A percentile compares a stretch with the other conserved stretches of the same genome.
These are phyloP conservation scores for Uloborus diversus DNA, from an alignment of 1,140 invertebrate genomes.

Conservation along the genomic window DNA sequence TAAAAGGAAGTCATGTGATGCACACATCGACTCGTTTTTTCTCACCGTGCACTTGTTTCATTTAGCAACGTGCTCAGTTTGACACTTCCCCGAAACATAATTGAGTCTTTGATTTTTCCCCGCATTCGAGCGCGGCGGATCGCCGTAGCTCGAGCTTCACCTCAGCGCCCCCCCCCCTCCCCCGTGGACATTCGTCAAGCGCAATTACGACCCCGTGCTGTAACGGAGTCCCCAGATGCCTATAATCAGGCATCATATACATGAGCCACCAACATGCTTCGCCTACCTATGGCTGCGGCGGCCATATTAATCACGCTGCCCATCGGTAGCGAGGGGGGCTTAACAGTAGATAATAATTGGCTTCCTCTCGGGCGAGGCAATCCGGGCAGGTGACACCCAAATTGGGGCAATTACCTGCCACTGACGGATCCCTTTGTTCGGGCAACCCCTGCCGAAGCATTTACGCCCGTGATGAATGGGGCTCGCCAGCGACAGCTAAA, in stretches of 20 bases:
- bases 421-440: conserved; percentile 54
- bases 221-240: not conserved
- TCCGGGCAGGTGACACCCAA: conserved; percentile 53
- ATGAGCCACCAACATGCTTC: conserved; percentile 43
- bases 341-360: conserved; percentile 56
- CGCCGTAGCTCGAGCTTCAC: not conserved
- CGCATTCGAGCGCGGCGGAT: not conserved
- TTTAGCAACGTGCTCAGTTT: too few species aligned
- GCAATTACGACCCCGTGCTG: conserved; percentile 35
- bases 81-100: too few species aligned
- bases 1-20: too few species aligned
- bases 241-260: conserved; percentile 43
- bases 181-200: conserved; percentile 31
- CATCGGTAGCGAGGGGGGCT: conserved; percentile 5
- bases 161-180: not conserved
- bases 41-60: too few species aligned
- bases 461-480: conserved; percentile 53
- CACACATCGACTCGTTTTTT: too few species aligned
- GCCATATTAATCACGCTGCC: conserved; percentile 52
- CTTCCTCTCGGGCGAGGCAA: conserved; percentile 42
- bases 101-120: not conserved
- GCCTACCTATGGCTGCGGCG: conserved; percentile 40
- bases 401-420: conserved; percentile 54
- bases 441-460: conserved; percentile 44
- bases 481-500: conserved; percentile 45